Evolutionary conservation across 1,140 invertebrate species (phyloP), one percentile per base, ranked within the genome.

Genomic region (Cephus cinctus): DNA sequence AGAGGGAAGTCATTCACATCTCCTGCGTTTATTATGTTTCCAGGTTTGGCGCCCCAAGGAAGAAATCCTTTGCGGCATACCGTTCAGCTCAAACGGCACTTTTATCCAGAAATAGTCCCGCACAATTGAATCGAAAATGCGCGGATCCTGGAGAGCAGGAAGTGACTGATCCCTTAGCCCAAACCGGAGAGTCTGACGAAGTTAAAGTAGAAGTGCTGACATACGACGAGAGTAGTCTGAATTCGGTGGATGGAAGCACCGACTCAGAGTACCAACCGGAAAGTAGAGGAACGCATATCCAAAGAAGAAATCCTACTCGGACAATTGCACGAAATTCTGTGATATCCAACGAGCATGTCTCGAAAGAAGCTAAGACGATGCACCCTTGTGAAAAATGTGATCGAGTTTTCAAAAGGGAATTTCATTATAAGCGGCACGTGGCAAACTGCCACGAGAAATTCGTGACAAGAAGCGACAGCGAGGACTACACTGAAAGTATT

Each of bases 21-120:
- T 54, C 35, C 47, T 50, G 41, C 50, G 42, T 56, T 58, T 63
- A 36, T 64, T 61, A 54, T 60, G 59, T 56, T 63, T 58, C 48
- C 61, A 64, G 61, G 43, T 59, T 20, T 34, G 36, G 39, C 45
- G 50, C 30, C 20, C 42, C 22, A 38, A 40, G n/a, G 40, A 36
- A 56, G 35, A 53, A 42, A 48, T 38, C 23, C 32, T 47, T 46
- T 15, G 22, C 30, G 16, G 22, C 45, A 30, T 57, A 39, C 21
- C 41, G 43, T 12, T 1, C 3, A 19, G 25, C 5, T 35, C 5
- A 14, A 5, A 8, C 34, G 25, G 19, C 6, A 31, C 34, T 11
- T n/a, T n/a, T 11, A 12, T 50, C 43, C 5, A 43, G 32, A 35
- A 38, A 23, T 41, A 35, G 4, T 21, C 16, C 36, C 32, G 4